Percentiles rank a stretch among this genome's conserved stretches.
These are phyloP conservation scores for Alviniconcha strummeri DNA, from an alignment of 2,888 invertebrate species.

Conservation along the genomic window DNA sequence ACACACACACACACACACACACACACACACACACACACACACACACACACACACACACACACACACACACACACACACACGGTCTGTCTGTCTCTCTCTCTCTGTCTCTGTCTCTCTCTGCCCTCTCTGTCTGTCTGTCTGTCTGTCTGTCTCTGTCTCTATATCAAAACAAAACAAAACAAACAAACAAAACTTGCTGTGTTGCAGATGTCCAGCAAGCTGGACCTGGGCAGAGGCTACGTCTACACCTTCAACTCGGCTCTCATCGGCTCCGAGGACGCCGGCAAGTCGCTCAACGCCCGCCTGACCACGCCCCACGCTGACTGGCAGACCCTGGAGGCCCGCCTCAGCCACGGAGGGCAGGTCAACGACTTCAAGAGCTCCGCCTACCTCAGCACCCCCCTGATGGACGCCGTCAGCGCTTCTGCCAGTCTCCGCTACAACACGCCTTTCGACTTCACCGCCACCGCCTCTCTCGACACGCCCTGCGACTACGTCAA, in stretches of 20 bases:
- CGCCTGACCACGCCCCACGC: conserved; percentile 28
- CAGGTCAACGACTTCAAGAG: conserved; percentile 14
- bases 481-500: conserved; percentile 13
- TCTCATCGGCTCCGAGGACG: not conserved
- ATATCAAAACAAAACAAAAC: too few species aligned
- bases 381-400: conserved; percentile 24
- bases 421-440: conserved; percentile 17
- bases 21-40: too few species aligned
- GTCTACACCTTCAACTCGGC: conserved; percentile 18
- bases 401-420: conserved; percentile 12
- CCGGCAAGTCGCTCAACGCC: not conserved
- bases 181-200: too few species aligned
- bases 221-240: conserved; percentile 28
- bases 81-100: too few species aligned
- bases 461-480: conserved; percentile 15
- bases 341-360: conserved; percentile 9
- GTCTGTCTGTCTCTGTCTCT: too few species aligned
- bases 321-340: conserved; percentile 22
- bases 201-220: conserved; percentile 8
- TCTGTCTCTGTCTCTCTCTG: too few species aligned
- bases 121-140: too few species aligned
- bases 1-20: too few species aligned
- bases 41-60: too few species aligned
- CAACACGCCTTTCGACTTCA: conserved; percentile 9
- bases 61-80: too few species aligned